Base-by-base conservation (phyloP, 2,797 vertebrate genomes). In the Notolabrus celidotus region DNA sequence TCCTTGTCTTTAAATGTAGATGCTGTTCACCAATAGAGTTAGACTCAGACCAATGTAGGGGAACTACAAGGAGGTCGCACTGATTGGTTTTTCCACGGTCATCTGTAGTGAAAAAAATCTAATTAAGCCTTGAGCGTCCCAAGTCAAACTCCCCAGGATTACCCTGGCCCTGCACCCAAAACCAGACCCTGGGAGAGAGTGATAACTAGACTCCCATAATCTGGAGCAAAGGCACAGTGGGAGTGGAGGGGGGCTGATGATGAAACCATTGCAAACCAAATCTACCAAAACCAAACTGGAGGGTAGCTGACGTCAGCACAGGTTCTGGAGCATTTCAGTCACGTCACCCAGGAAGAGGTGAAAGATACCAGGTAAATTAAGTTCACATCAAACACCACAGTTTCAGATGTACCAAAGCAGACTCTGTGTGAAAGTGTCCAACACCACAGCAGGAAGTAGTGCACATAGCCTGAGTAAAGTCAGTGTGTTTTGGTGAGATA, bases 171-270 rank as follows among this genome's bases (percentile, higher is more conserved):
- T 67, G 71, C 86, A 90, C 84, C 78, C 69, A 65, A 84, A 87
- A 79, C 65, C 79, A 77, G 79, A 76, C 81, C 86, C 90, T 92
- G 91, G 74, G 82, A 91, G 82, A 85, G 67, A 59, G 63, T 64
- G 93, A 94, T 93, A 93, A 92, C 91, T 86, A 77, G 52, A 67
- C 77, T 85, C 79, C 46, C 78, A 78, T 93, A 90, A 92, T 92
- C 91, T 84, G 71, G 73, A 71, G 45, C 47, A 15, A 29, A 47
- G 33, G 71, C 63, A 63, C 79, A 69, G 61, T 67, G 10, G n/a
- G 47, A 39, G 70, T 41, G 71, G 52, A 3, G 36, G 62, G n/a
- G 17, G 20, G 51, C 10, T 55, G 36, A 25, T 71, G 77, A 78
- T 79, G 80, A 88, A 86, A 86, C 79, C 64, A 23, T 57, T 45